phyloP scores from a whole-genome alignment of 2,888 invertebrate genomes.

The Eilema depressum region DNA sequence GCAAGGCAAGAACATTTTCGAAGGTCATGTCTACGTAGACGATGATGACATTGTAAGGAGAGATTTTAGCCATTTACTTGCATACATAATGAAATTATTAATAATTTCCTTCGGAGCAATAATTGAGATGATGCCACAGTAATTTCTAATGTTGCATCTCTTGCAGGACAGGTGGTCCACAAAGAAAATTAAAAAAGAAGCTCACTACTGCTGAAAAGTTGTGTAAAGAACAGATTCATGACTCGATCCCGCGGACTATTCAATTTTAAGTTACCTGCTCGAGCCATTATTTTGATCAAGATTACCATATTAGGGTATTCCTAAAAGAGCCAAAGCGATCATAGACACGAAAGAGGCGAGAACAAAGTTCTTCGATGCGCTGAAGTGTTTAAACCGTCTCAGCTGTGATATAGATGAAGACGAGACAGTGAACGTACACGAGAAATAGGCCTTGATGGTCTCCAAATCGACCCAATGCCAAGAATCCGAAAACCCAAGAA shows the following conservation, averaged over 20 bases:
- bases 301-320: not conserved
- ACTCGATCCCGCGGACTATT: no score
- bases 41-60: not conserved
- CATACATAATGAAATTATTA: not conserved
- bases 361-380: not conserved
- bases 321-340: not conserved
- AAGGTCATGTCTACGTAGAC: not conserved
- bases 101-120: not conserved
- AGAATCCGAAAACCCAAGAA: not conserved
- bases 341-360: not conserved
- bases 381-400: not conserved
- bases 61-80: not conserved
- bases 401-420: not conserved
- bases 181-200: not conserved
- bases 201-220: not conserved
- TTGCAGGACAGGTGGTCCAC: not conserved
- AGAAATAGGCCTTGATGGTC: not conserved
- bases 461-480: not conserved
- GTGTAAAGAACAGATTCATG: no score
- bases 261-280: not conserved
- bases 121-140: not conserved
- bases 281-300: not conserved
- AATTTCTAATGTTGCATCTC: not conserved
- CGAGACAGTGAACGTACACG: not conserved
- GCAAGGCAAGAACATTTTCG: not conserved